phyloP scores from a whole-genome alignment of 2,888 invertebrate genomes.

The Acrobasis suavella region DNA sequence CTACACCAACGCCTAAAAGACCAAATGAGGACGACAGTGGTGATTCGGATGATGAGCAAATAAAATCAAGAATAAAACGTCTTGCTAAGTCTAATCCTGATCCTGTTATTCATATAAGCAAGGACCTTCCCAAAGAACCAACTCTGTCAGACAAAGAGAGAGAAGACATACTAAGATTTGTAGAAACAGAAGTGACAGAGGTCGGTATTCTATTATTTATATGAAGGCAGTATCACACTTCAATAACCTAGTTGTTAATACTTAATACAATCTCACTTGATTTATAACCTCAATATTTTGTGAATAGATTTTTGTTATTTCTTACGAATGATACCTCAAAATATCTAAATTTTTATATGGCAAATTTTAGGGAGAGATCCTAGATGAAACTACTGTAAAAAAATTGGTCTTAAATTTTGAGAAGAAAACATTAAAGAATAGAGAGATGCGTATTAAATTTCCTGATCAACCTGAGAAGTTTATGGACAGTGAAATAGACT shows the following conservation, averaged over 20 bases:
- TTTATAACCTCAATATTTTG: background rate
- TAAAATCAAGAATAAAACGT: conserved; percentile 84
- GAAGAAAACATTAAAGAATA: conserved; percentile 95
- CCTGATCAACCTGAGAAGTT: conserved; percentile 98
- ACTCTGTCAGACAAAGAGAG: conserved; percentile 87
- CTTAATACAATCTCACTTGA: background rate
- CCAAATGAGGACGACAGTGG: conserved; percentile 86
- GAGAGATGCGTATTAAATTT: conserved; percentile 99
- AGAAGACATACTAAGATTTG: conserved; percentile 90
- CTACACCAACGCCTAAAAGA: conserved; percentile 91
- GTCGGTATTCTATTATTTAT: conserved; percentile 54
- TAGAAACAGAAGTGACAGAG: conserved; percentile 91
- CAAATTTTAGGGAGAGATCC: conserved; percentile 86
- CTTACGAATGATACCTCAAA: no score
- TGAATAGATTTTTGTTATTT: background rate
- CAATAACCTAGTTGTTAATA: no score
- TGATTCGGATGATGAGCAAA: conserved; percentile 84
- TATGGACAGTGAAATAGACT: conserved; percentile 98
- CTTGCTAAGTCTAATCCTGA: conserved; percentile 79
- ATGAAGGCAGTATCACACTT: background rate
- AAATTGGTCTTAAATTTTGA: conserved; percentile 96
- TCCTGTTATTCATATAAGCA: conserved; percentile 59
- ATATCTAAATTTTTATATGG: background rate
- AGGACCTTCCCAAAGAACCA: conserved; percentile 82
- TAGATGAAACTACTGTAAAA: conserved; percentile 94